Evolutionary conservation across 2,797 vertebrate genomes (phyloP), one percentile per base, ranked within the genome.

Genomic region (Myripristis murdjan): DNA sequence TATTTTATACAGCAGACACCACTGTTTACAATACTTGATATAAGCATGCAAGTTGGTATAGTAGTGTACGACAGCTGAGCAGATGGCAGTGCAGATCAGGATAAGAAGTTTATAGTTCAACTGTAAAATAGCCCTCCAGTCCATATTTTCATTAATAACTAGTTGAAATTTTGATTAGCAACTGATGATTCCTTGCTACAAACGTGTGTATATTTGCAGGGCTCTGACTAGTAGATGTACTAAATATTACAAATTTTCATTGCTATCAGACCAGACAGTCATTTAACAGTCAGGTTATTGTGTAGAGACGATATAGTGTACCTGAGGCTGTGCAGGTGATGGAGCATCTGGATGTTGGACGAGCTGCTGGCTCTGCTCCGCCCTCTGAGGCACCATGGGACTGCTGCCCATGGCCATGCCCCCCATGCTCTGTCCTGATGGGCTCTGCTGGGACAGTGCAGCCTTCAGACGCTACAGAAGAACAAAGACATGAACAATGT

Each of bases 271-370:
- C 11, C 4, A 54, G 1, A 41, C 41, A 26, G 1, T 12, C 20
- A 26, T 11, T 11, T 61, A 48, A 33, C 2, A 48, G 22, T 55
- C 15, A 48, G 56, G 9, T 65, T 6, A 6, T 41, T 3, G 9
- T 23, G 7, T 35, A 12, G 1, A 53, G 41, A 53, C 12, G 39
- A 59, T 9, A 35, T 5, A 3, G 5, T 47, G 46, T 86, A 95
- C 95, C 94, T 95, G 94, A 88, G 94, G 94, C 82, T 95, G 97
- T 64, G 96, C 97, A 23, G 98, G 97, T 70, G 97, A 98, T 0
- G 96, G 97, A 35, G 97, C 95, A 0, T 98, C 97, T 0, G 97
- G 96, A 48, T 97, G 97, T 53, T 98, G 97, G 68, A 96, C 94
- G 0, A 98, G 95, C 58, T 95, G 92, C 88, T 98, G 97, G 83